Conservation (phyloP, 2,797 vertebrate genomes). For the Micrastur ruficollis region DNA sequence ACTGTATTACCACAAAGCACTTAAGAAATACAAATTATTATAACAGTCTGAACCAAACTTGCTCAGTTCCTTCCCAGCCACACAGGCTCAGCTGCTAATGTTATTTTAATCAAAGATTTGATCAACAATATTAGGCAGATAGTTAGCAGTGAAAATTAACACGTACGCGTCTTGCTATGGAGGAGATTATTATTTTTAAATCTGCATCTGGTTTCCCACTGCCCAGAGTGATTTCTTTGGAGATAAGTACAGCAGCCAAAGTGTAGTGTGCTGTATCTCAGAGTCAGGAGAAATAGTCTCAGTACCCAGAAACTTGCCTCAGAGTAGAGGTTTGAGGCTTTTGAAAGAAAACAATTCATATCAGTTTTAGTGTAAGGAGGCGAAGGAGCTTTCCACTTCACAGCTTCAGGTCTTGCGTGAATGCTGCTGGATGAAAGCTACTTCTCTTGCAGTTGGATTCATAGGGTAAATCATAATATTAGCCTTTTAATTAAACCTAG, state of each 20-base stretch:
- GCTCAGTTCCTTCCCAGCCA: background rate
- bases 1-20: constrained; percentile 26
- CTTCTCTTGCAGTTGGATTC: background rate
- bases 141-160: constrained; percentile 36
- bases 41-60: background rate
- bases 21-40: constrained; percentile 20
- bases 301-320: background rate
- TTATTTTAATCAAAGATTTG: constrained; percentile 57
- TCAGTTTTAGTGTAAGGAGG: background rate
- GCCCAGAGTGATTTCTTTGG: background rate
- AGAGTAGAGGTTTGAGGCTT: background rate
- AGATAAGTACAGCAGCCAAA: background rate
- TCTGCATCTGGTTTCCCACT: background rate
- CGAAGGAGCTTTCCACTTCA: background rate
- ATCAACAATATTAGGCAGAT: constrained; percentile 37
- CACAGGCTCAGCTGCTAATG: background rate
- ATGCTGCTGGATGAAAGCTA: background rate
- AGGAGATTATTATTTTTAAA: constrained; percentile 24
- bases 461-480: background rate
- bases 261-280: background rate
- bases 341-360: background rate
- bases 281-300: background rate
- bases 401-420: background rate
- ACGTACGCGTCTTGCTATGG: background rate
- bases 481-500: background rate